These are phyloP conservation scores for Ypsolopha sequella DNA, from an alignment of 2,888 invertebrate genomes.

Conservation along the genomic window DNA sequence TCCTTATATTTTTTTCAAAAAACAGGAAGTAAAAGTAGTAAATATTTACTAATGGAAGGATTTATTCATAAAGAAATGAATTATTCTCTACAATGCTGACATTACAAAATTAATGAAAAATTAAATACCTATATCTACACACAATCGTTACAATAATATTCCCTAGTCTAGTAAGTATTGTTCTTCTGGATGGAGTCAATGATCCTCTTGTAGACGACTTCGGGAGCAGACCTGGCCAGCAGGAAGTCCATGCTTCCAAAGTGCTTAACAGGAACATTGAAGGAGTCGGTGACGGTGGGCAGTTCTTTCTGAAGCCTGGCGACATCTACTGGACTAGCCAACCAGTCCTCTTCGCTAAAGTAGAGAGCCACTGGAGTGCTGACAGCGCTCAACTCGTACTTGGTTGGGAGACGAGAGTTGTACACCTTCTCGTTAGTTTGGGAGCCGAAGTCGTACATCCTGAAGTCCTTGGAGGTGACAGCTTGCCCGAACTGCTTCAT, in stretches of 20 bases:
- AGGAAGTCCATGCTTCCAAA: constrained; percentile 60
- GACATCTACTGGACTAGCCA: constrained; percentile 73
- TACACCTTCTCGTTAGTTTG: constrained; percentile 44
- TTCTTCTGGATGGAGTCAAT: constrained; percentile 38
- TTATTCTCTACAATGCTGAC: neutral
- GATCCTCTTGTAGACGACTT: constrained; percentile 41
- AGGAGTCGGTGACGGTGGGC: constrained; percentile 64
- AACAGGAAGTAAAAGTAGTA: too few species aligned
- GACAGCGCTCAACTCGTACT: constrained; percentile 47
- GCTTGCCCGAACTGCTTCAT: constrained; percentile 70
- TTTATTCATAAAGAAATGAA: constrained; percentile 25
- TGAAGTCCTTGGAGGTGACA: constrained; percentile 39
- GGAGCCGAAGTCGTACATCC: constrained; percentile 47
- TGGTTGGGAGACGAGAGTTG: constrained; percentile 38
- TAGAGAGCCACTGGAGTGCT: constrained; percentile 47
- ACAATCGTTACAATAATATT: neutral
- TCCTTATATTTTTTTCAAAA: too few species aligned
- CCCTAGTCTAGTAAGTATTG: constrained; percentile 9
- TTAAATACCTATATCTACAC: neutral
- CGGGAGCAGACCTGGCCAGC: constrained; percentile 43
- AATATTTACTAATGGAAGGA: constrained; percentile 25
- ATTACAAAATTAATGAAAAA: neutral
- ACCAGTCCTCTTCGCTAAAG: constrained; percentile 73
- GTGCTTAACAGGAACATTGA: constrained; percentile 64
- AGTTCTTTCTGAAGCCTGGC: constrained; percentile 63